Conservation (phyloP, 2,113 vertebrate species). For the Fulmarus glacialis region DNA sequence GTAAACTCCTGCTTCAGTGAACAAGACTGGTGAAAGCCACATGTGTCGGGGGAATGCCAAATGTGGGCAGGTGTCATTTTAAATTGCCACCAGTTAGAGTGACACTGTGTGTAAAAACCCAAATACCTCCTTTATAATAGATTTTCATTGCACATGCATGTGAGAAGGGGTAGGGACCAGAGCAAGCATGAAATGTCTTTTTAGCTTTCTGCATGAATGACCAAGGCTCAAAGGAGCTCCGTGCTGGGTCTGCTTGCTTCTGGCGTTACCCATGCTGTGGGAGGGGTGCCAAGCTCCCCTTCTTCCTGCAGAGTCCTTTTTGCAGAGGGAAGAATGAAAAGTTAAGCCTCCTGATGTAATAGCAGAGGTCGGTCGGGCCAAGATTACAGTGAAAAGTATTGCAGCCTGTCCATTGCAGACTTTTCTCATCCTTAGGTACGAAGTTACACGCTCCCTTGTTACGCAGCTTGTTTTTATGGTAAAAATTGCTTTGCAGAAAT, state of each 20-base stretch:
- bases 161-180: background rate
- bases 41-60: background rate
- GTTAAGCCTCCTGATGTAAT: background rate
- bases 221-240: background rate
- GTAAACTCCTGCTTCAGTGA: background rate
- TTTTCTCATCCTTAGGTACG: background rate
- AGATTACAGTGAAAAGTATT: background rate
- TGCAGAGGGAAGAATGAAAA: background rate
- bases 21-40: background rate
- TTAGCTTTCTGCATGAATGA: background rate
- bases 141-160: background rate
- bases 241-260: background rate
- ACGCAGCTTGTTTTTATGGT: background rate
- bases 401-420: background rate
- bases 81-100: background rate
- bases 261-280: background rate
- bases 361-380: background rate
- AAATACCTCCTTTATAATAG: background rate
- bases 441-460: background rate
- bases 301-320: background rate
- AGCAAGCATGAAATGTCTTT: background rate
- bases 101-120: rapidly evolving
- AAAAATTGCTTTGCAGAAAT: background rate
- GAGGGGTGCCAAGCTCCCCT: background rate
- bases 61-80: background rate